Base-by-base conservation (phyloP, 2,888 invertebrate genomes). In the Mamestra brassicae region DNA sequence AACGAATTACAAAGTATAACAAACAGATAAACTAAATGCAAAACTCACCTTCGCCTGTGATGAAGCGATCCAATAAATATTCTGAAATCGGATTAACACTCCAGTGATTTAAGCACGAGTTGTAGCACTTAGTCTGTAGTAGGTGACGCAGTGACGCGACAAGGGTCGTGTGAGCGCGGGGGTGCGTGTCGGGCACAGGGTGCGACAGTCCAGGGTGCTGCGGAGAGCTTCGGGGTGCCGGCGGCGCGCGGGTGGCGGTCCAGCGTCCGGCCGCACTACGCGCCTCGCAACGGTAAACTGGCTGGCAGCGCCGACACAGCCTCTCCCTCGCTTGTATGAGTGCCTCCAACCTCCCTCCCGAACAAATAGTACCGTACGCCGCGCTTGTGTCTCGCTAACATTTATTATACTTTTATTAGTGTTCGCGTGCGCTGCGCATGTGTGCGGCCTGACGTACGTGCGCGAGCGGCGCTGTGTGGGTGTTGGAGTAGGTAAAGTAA, bases 271-370 rank as follows among this genome's bases (percentile, higher is more conserved):
- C 96, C 96, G 96, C 96, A 95, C 96, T 92, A 94, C 95, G 96
- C 96, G 96, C 96, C 96, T 95, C 94, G 94, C 96, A 96, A 96
- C 96, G 96, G 96, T 96, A 96, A 96, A 96, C 96, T 96, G 96
- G 93, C 95, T 92, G 92, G 91, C 93, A 93, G 93, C 93, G 92
- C 92, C 92, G 90, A 93, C 95, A 93, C 96, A 95, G 95, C 95
- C 95, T 95, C 96, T 95, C 93, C 94, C 93, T 93, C 94, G 94
- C 94, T 92, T 93, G 95, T 95, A 93, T 91, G 95, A 94, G 95
- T 95, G 95, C 95, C 94, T 94, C 93, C 92, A 95, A 95, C 95
- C 96, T 96, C 96, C 96, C 95, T 95, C 96, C 91, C 95, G 93
- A 95, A 94, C 95, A 94, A 95, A 96, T 96, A 96, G 95, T 96